Evolutionary conservation across 2,888 invertebrate genomes (phyloP).

Genomic region (Melinaea menophilus): DNA sequence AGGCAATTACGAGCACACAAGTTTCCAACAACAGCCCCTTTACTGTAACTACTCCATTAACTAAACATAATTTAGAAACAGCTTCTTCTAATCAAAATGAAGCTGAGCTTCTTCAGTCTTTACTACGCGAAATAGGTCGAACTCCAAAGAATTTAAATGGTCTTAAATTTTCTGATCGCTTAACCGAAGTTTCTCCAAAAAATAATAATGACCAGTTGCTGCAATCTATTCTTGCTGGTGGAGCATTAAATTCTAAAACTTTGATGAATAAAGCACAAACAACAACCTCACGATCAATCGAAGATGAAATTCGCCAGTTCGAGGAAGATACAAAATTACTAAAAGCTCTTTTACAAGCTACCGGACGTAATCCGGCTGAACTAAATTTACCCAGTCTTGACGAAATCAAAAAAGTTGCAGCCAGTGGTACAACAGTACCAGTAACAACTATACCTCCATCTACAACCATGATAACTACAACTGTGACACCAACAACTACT

Average conservation of each 20-base stretch:
- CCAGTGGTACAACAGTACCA: slow-evolving; percentile 33
- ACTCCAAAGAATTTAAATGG: slow-evolving; percentile 62
- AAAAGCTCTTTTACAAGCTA: slow-evolving; percentile 66
- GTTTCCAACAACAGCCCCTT: slow-evolving; percentile 39
- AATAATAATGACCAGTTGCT: slow-evolving; percentile 52
- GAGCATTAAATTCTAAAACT: slow-evolving; percentile 44
- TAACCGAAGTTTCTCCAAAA: slow-evolving; percentile 30
- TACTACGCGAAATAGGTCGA: slow-evolving; percentile 57
- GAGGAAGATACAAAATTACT: slow-evolving; percentile 70
- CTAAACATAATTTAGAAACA: slow-evolving; percentile 50
- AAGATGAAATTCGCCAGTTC: slow-evolving; percentile 68
- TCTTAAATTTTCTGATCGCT: slow-evolving; percentile 40
- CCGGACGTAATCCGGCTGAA: slow-evolving; percentile 62
- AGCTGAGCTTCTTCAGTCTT: slow-evolving; percentile 45
- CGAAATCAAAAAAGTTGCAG: slow-evolving; percentile 36
- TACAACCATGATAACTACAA: slow-evolving; percentile 34
- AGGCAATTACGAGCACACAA: slow-evolving; percentile 36
- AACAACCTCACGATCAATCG: slow-evolving; percentile 59
- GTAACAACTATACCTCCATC: slow-evolving; percentile 35
- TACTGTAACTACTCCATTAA: slow-evolving; percentile 36
- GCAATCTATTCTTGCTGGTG: slow-evolving; percentile 55
- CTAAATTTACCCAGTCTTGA: slow-evolving; percentile 61
- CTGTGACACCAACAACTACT: slow-evolving; percentile 28
- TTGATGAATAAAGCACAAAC: slow-evolving; percentile 45
- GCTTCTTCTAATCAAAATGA: slow-evolving; percentile 53